These are phyloP conservation scores for Azorinus chamasolen DNA, from an alignment of 2,888 invertebrate species.

Conservation along the genomic window DNA sequence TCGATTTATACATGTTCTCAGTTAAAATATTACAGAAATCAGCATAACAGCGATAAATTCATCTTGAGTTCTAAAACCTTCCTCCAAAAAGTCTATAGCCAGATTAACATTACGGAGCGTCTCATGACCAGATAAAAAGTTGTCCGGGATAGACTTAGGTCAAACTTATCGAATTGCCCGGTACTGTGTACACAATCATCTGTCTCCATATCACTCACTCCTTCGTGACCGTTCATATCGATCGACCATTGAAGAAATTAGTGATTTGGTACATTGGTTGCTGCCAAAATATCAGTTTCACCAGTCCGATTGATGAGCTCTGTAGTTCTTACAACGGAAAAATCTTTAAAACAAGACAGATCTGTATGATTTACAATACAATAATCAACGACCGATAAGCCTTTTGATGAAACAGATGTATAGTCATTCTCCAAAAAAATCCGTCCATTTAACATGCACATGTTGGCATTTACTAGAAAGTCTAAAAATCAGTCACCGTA, in stretches of 20 bases:
- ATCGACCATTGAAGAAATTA: too few relatives aligned
- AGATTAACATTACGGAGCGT: constrained; percentile 7
- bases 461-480: too few relatives aligned
- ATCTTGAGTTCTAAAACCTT: neutral
- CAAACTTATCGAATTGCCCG: constrained; percentile 9
- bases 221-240: constrained; percentile 21
- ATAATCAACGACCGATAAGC: too few relatives aligned
- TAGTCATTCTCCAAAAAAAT: constrained; percentile 17
- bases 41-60: neutral
- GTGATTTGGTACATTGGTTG: too few relatives aligned
- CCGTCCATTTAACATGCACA: constrained; percentile 43
- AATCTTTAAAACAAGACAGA: too few relatives aligned
- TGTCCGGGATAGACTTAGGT: neutral
- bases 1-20: constrained; percentile 5
- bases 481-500: too few relatives aligned
- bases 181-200: too few relatives aligned
- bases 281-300: too few relatives aligned
- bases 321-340: too few relatives aligned
- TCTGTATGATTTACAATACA: too few relatives aligned
- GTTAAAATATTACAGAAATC: constrained; percentile 14
- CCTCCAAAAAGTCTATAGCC: constrained; percentile 14
- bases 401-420: constrained; percentile 42
- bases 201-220: too few relatives aligned
- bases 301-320: too few relatives aligned
- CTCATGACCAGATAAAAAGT: constrained; percentile 3